phyloP scores from a whole-genome alignment of 2,888 invertebrate genomes.

The Tetrapedia diversipes region DNA sequence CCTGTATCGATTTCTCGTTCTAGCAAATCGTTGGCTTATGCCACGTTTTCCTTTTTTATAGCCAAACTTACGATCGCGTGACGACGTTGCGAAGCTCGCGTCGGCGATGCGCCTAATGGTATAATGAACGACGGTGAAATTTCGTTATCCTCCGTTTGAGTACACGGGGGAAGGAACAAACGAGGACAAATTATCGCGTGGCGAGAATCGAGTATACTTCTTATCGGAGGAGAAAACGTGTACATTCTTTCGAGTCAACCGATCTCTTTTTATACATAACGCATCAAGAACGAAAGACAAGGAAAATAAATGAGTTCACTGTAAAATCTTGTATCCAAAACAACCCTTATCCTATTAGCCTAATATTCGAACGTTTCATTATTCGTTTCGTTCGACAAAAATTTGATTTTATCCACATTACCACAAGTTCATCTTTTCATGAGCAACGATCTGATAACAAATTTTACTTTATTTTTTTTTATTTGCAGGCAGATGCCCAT shows the following conservation, averaged over 20 bases:
- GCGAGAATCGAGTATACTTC: background rate
- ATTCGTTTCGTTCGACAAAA: too few relatives aligned
- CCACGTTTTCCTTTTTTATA: slow-evolving; percentile 55
- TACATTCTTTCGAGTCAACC: slow-evolving; percentile 8
- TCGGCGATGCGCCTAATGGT: slow-evolving; percentile 75
- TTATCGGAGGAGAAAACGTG: background rate
- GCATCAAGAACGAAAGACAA: slow-evolving; percentile 15
- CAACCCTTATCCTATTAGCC: too few relatives aligned
- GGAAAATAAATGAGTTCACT: slow-evolving; percentile 4
- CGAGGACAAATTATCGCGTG: slow-evolving; percentile 8
- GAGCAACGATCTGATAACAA: too few relatives aligned
- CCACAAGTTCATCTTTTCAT: too few relatives aligned
- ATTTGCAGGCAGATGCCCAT: too few relatives aligned
- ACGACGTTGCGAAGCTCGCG: slow-evolving; percentile 74
- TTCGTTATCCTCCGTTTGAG: slow-evolving; percentile 53
- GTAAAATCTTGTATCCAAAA: too few relatives aligned
- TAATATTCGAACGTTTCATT: too few relatives aligned
- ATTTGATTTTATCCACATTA: too few relatives aligned
- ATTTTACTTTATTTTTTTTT: too few relatives aligned
- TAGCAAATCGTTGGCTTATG: slow-evolving; percentile 67
- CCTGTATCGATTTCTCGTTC: slow-evolving; percentile 68
- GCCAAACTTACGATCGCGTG: slow-evolving; percentile 72
- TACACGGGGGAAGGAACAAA: slow-evolving; percentile 55
- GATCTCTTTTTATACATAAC: background rate
- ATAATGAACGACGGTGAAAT: slow-evolving; percentile 75